Evolutionary conservation across 2,888 invertebrate genomes (phyloP), one percentile per base, ranked within the genome.

Genomic region (Exocentrus adspersus): DNA sequence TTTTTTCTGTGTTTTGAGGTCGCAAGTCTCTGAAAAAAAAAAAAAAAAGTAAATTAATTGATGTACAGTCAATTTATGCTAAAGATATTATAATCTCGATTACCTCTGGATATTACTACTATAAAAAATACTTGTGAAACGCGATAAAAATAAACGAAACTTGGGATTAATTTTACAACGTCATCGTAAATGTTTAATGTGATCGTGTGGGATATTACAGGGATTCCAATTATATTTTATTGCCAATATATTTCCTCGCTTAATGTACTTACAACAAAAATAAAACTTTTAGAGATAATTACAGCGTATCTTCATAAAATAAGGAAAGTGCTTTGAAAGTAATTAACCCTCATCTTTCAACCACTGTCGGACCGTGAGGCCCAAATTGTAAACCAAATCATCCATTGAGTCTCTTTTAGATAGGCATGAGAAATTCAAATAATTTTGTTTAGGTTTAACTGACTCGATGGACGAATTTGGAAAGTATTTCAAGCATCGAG

Each of bases 1-100:
- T 90, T 82, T 92, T 92, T 84, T 94, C 94, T 82, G 93, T 85
- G 77, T 90, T 91, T 76, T 93, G 92, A 68, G 94, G 93, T 58
- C 94, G 87, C 81, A 94, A 87, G 84, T 94, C 93, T 68, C 94
- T 92, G 85, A 51, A 67, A 80, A 80, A 63, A 78, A 75, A 72
- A 72, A 64, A 61, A 57, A 10, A 37, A 2, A 37, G 1, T 5
- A 1, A 24, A 24, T 5, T 24, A 24, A 24, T 3, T 7, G 24
- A 24, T 24, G 24, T 7, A 24, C 3, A 7, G 7, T 24, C n/a
- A n/a, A n/a, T n/a, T n/a, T n/a, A n/a, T n/a, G n/a, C n/a, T n/a
- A n/a, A n/a, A n/a, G n/a, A n/a, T n/a, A n/a, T n/a, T n/a, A n/a
- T n/a, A n/a, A n/a, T n/a, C n/a, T n/a, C n/a, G 30, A n/a, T 30